Evolutionary conservation across 2,113 vertebrate species (phyloP), one percentile per base, ranked within the genome.

Genomic region (Polyodon spathula): DNA sequence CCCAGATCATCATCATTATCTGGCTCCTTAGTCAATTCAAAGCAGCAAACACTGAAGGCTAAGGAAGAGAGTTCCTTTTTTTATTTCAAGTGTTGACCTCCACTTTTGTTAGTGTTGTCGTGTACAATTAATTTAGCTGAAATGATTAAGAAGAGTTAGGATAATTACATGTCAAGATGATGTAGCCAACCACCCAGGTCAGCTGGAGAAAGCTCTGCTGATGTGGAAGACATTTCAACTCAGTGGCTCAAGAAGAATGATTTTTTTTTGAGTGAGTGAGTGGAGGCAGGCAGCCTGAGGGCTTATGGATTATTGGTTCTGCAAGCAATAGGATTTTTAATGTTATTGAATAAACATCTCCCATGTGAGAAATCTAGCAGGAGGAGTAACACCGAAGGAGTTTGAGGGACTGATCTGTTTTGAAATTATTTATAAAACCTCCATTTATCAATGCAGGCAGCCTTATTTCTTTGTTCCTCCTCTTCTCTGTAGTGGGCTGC

Each of bases 141-240:
- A 88, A 92, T 93, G 93, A 97, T 96, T 96, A 95, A 95, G 92
- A 92, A 90, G 83, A 90, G 84, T 87, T 74, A 83, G 92, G 91
- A 93, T 95, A 95, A 97, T 97, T 94, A 94, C 84, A 88, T 93
- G 95, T 95, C 94, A 95, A 90, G 87, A 91, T 93, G 93, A 95
- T 93, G 89, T 91, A 95, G 89, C 90, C 90, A 89, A 90, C 89
- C 89, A 92, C 89, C 76, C 63, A 68, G 85, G 86, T 87, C 88
- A 83, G 88, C 85, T 87, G 85, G 89, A 89, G 81, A 85, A 87
- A 91, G 82, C 78, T 66, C 72, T 74, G 81, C 70, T 1, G 82
- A 74, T 66, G 73, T 74, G 63, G 54, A 73, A 79, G 63, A 73
- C 39, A 64, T 75, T 74, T 82, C 63, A 78, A 66, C 69, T 70